Percentiles rank a stretch among this genome's conserved stretches.
Evolutionary conservation across 2,888 invertebrate genomes (phyloP).

Genomic region (Macrostomum cliftonense): DNA sequence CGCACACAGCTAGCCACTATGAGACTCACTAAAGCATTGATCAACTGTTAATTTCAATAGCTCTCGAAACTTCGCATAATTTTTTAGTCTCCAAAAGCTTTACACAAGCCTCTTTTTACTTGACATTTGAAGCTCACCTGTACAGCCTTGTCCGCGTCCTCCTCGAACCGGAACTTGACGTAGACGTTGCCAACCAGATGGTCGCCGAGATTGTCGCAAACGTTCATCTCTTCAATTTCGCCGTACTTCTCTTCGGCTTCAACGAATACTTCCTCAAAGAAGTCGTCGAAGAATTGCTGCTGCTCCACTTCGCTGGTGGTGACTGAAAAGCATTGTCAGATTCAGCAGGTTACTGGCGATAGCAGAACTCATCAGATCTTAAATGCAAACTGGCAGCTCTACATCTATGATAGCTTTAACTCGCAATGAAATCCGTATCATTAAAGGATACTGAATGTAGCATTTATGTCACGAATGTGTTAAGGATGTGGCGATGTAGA

Average conservation of each 20-base stretch:
- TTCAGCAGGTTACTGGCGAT: background rate
- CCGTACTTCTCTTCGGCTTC: conserved; percentile 98
- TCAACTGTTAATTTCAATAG: no score
- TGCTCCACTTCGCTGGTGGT: conserved; percentile 72
- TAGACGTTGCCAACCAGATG: conserved; percentile 97
- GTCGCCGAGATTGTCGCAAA: conserved; percentile 95
- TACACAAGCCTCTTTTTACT: no score
- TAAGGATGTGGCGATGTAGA: no score
- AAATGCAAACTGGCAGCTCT: background rate
- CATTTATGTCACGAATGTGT: no score
- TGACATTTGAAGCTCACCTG: conserved; percentile 34
- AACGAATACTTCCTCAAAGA: conserved; percentile 96
- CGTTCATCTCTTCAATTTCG: conserved; percentile 99
- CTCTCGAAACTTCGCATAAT: no score
- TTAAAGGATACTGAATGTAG: no score
- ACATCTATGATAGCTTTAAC: no score
- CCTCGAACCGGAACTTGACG: conserved; percentile 90
- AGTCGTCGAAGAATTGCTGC: conserved; percentile 97
- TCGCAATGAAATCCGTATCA: no score
- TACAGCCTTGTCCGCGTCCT: conserved; percentile 91
- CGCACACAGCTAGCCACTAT: no score
- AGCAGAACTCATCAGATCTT: background rate
- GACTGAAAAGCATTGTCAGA: conserved; percentile 20
- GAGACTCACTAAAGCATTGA: no score
- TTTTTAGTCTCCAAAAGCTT: no score